phyloP scores from a whole-genome alignment of 2,797 vertebrate genomes.

The Lacerta agilis region DNA sequence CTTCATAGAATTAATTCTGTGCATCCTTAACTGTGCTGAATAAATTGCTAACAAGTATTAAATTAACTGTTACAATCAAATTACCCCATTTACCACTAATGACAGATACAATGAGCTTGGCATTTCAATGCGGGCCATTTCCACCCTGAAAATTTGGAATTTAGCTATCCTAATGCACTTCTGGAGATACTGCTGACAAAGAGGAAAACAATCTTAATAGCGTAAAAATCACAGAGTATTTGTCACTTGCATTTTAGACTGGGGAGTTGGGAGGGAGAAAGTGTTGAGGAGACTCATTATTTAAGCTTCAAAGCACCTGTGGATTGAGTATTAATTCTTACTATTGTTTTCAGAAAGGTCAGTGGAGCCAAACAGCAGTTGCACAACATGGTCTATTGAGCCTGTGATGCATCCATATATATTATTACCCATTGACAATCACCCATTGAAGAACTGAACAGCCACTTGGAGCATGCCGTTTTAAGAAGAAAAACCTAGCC shows the following conservation, averaged over 20 bases:
- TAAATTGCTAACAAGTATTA: conserved; percentile 4
- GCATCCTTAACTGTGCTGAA: background rate
- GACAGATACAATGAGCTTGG: background rate
- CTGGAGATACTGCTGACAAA: background rate
- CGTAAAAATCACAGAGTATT: rapidly evolving
- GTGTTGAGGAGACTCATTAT: background rate
- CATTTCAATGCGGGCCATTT: rapidly evolving
- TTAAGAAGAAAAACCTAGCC: background rate
- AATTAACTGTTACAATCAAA: conserved; percentile 38
- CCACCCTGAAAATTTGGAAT: background rate
- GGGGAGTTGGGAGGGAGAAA: too few relatives aligned
- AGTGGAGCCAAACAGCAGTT: background rate
- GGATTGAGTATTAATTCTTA: background rate
- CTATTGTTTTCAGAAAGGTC: background rate
- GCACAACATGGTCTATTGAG: background rate
- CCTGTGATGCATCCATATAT: background rate
- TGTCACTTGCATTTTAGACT: background rate
- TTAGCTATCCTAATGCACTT: background rate
- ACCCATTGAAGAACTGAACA: background rate
- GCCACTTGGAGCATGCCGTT: background rate
- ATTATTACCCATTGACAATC: background rate
- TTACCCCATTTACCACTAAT: conserved; percentile 11
- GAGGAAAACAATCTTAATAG: background rate
- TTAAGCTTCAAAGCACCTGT: background rate
- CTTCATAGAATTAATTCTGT: conserved; percentile 18